Evolutionary conservation across 2,113 vertebrate species (phyloP), one percentile per base, ranked within the genome.

Genomic region (Glaucomys volans): DNA sequence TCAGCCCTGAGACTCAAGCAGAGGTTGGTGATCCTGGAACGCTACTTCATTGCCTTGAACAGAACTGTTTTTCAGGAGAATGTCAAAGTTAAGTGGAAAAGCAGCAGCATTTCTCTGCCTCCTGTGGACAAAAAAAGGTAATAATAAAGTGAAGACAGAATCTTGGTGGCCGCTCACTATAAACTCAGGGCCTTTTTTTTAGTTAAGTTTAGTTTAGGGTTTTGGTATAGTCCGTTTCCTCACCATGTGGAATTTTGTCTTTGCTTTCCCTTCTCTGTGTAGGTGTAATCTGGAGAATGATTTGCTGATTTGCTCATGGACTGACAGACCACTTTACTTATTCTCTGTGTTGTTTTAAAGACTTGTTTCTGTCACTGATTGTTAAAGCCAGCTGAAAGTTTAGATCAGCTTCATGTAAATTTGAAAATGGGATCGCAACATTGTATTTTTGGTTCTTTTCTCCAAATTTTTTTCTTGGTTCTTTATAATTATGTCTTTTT

Each of bases 11-110:
- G 99, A 22, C 98, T 99, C 17, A 99, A 99, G 87, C 99, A 99
- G 98, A 99, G 99, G 67, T 99, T 99, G 22, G 99, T 99, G 94
- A 99, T 99, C 96, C 98, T 99, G 98, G 99, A 99, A 92, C 99
- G 99, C 17, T 99, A 99, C 83, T 99, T 99, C 97, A 99, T 99
- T 98, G 99, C 99, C 32, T 98, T 99, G 94, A 99, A 99, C 97
- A 99, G 99, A 98, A 99, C 99, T 91, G 99, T 99, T 97, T 99
- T 99, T 98, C 99, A 99, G 97, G 99, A 99, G 90, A 99, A 99
- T 30, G 99, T 99, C 97, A 99, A 99, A 96, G 98, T 99, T 5
- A 99, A 99, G 93, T 99, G 99, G 99, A 99, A 99, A 98, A 99
- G 98, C 96, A 98, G 98, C 92, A 99, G 96, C 90, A 96, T 99